Conservation (phyloP, 2,888 invertebrate species). For the Exephanes ischioxanthus region DNA sequence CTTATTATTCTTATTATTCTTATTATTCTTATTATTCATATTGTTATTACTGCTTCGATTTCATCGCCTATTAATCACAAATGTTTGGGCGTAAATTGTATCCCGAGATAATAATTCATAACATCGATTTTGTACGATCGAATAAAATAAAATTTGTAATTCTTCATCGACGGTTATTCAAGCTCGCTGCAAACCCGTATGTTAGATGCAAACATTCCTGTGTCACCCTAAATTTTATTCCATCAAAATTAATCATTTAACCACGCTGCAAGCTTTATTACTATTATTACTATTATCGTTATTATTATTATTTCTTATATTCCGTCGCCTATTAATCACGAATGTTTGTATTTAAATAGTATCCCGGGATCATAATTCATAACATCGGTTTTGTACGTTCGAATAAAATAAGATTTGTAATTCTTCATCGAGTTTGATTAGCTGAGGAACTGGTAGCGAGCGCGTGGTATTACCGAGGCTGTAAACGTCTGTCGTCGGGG, state of each 20-base stretch:
- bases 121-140: not conserved
- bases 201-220: not conserved
- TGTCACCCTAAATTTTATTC: not conserved
- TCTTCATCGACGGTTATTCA: not conserved
- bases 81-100: not conserved
- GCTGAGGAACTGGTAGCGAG: not conserved
- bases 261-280: too few species aligned
- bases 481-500: not conserved
- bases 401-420: not conserved
- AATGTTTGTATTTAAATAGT: not conserved
- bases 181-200: not conserved
- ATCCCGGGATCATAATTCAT: not conserved
- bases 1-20: not conserved
- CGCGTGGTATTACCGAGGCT: not conserved
- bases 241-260: not conserved
- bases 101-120: not conserved
- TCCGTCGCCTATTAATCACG: not conserved
- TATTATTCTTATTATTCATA: not conserved
- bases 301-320: not conserved
- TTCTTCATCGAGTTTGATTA: not conserved
- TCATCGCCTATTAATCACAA: not conserved
- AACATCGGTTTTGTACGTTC: constrained; percentile 3
- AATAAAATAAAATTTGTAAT: not conserved
- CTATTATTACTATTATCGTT: not conserved
- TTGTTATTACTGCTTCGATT: not conserved